phyloP scores from a whole-genome alignment of 2,113 vertebrate genomes.

The Brachypodius melanocephalos region DNA sequence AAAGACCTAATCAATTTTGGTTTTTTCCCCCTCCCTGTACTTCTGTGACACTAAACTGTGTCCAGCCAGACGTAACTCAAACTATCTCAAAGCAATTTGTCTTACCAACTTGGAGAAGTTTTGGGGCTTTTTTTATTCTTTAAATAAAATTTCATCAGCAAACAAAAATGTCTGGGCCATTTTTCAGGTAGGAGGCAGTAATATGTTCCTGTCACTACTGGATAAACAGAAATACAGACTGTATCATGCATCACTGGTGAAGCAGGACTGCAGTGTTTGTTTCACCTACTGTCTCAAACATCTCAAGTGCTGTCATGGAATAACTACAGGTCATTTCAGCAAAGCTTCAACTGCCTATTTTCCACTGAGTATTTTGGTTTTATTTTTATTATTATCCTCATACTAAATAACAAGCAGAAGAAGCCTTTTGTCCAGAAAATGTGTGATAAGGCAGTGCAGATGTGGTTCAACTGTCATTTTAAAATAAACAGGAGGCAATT shows the following conservation, averaged over 20 bases:
- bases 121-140: background rate
- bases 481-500: conserved; percentile 34
- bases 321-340: background rate
- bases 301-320: background rate
- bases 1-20: background rate
- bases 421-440: conserved; percentile 1
- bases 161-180: background rate
- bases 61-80: background rate
- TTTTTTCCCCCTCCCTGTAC: background rate
- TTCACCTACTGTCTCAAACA: background rate
- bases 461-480: background rate
- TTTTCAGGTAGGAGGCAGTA: background rate
- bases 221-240: background rate
- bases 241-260: background rate
- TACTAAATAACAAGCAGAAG: background rate
- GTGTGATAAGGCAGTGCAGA: conserved; percentile 6
- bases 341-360: background rate
- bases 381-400: background rate
- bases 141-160: background rate
- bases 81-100: background rate
- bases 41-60: background rate
- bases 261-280: background rate
- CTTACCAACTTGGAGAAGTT: background rate
- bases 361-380: background rate
- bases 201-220: background rate